Conservation (phyloP, 2,113 vertebrate genomes). For the Naja naja region DNA sequence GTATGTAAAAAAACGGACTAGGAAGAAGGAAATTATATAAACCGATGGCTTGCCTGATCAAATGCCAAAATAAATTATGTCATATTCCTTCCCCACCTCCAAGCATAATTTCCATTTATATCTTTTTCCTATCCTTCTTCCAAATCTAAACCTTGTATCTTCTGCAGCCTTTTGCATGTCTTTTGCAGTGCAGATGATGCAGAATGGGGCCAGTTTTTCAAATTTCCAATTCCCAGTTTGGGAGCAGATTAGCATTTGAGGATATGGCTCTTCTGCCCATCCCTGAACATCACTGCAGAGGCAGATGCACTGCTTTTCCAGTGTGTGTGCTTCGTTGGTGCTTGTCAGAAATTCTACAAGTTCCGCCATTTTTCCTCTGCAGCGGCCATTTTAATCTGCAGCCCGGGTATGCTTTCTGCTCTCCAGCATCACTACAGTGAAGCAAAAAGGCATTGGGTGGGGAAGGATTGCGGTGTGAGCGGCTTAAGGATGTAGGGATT, state of each 20-base stretch:
- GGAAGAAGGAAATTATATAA: background rate
- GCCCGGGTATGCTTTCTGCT: background rate
- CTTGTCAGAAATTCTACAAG: background rate
- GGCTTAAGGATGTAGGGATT: background rate
- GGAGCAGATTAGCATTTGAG: background rate
- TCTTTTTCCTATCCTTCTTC: background rate
- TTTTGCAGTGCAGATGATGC: background rate
- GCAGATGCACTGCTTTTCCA: background rate
- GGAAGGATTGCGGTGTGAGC: background rate
- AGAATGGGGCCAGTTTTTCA: background rate
- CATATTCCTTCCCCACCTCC: background rate
- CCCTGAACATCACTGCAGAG: background rate
- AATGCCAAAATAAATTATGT: background rate
- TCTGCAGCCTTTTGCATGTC: background rate
- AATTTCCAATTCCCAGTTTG: background rate
- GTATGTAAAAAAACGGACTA: background rate
- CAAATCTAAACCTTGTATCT: background rate
- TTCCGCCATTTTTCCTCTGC: background rate
- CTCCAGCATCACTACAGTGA: background rate
- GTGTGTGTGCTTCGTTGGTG: background rate
- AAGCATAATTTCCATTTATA: background rate
- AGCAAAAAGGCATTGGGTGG: background rate
- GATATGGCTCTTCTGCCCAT: background rate
- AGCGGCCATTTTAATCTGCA: slow-evolving; percentile 8
- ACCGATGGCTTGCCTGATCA: background rate